Base-by-base conservation (phyloP, 2,888 invertebrate species). In the Branchipolynoe longqiensis region DNA sequence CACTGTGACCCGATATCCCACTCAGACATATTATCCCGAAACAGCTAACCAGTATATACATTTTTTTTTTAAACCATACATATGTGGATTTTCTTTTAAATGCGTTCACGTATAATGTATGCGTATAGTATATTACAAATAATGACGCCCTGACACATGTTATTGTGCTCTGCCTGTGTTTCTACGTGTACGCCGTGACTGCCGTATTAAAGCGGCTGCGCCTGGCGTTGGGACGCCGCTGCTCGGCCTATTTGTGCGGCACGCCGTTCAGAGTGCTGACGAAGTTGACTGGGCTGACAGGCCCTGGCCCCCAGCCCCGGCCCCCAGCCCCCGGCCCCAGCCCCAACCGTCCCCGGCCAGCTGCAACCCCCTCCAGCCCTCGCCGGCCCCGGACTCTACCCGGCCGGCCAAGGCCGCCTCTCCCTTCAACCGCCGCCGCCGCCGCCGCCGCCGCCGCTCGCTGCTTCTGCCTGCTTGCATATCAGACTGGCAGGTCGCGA, bases 281-380 rank as follows among this genome's bases (percentile, higher is more conserved):
- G 38, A 69, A 69, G 36, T 33, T 69, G 69, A 69, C 69, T 69
- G 36, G 69, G 69, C 69, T 69, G 69, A 69, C 69, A 69, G 69
- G 33, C n/a, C n/a, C n/a, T n/a, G n/a, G n/a, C n/a, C n/a, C n/a
- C 38, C 69, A 69, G 69, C 69, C 69, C 69, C 36, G 69, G 69
- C 69, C 69, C 69, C 36, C 36, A 33, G 69, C 38, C 56, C 56
- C 56, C 56, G 22, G 22, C 56, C 25, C 56, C 56, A 12, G 2
- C n/a, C 56, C n/a, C 25, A 22, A 25, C 25, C 69, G 36, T 69
- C 36, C 36, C 36, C 33, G 38, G 12, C 69, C 69, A 69, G 69
- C 69, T 69, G 69, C 69, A 69, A 38, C 64, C 69, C 69, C 69
- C 38, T 36, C 18, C 8, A 6, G 36, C 69, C 69, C 69, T 25